Base-by-base conservation (phyloP, 2,113 vertebrate genomes). In the Pholis gunnellus region DNA sequence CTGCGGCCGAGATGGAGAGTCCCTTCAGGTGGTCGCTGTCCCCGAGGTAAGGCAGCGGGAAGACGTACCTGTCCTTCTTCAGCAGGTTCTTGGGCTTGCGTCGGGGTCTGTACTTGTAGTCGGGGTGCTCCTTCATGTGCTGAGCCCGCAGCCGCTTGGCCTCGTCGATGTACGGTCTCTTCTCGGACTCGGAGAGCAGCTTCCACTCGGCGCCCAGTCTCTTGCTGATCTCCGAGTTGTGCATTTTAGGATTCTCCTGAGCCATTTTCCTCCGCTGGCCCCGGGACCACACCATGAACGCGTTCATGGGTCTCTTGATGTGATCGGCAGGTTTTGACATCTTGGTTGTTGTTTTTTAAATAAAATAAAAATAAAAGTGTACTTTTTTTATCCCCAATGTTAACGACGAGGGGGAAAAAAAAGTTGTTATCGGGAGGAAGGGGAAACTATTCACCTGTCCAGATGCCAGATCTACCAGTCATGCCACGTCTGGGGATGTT, bases 41-140 rank as follows among this genome's bases (percentile, higher is more conserved):
- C 89, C 97, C 98, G 89, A 99, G 97, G 96, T 99, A 99, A 95
- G 98, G 98, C 95, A 99, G 89, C 76, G 98, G 98, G 94, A 99
- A 99, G 92, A 99, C 98, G 94, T 99, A 99, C 95, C 98, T 96
- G 97, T 99, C 98, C 94, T 99, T 99, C 94, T 99, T 99, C 56
- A 99, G 97, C 87, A 99, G 96, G 95, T 99, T 99, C 94, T 99
- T 99, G 94, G 98, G 98, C 52, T 99, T 99, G 93, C 98, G 98
- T 90, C 98, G 88, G 36, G 98, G 98, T 89, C 98, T 93, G 94
- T 99, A 99, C 95, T 99, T 99, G 96, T 99, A 99, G 95, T 99
- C 98, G n/a, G 98, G 98, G 72, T 99, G 98, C 72, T 99, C 98
- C 95, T 99, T 99, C 98, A 99, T 99, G 95, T 99, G 98, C 91